phyloP scores from a whole-genome alignment of 2,113 vertebrate genomes.

The Limanda limanda region DNA sequence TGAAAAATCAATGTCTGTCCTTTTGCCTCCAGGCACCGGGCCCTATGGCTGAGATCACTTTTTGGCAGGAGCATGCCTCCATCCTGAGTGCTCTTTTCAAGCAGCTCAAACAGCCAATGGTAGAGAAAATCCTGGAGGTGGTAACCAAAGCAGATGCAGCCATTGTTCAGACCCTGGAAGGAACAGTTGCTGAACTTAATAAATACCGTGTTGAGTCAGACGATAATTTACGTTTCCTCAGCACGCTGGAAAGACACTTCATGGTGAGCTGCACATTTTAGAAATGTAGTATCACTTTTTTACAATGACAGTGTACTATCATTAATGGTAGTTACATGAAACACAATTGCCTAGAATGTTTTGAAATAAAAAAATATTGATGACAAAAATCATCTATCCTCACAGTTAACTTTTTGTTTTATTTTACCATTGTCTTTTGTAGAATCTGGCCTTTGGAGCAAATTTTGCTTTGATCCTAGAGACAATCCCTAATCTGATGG shows the following conservation, averaged over 20 bases:
- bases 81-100: slow-evolving; percentile 84
- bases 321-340: not conserved
- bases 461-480: slow-evolving; percentile 83
- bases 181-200: slow-evolving; percentile 81
- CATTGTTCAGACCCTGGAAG: slow-evolving; percentile 80
- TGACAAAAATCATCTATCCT: not conserved
- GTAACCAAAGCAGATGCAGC: slow-evolving; percentile 79
- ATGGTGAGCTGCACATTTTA: slow-evolving; percentile 81
- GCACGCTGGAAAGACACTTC: slow-evolving; percentile 87
- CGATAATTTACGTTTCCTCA: slow-evolving; percentile 88
- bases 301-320: not conserved
- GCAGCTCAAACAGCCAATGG: slow-evolving; percentile 85
- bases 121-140: slow-evolving; percentile 86
- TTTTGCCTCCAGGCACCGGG: slow-evolving; percentile 79
- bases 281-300: not conserved
- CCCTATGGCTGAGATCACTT: slow-evolving; percentile 89
- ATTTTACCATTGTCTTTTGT: slow-evolving; percentile 14
- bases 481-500: slow-evolving; percentile 90
- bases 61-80: slow-evolving; percentile 88
- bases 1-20: not conserved
- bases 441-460: slow-evolving; percentile 82
- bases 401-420: not conserved
- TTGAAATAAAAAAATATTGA: too few relatives aligned
- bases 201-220: slow-evolving; percentile 86
- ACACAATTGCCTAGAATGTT: too few relatives aligned